phyloP scores from a whole-genome alignment of 2,797 vertebrate genomes.

The Acestrorhynchus altus region DNA sequence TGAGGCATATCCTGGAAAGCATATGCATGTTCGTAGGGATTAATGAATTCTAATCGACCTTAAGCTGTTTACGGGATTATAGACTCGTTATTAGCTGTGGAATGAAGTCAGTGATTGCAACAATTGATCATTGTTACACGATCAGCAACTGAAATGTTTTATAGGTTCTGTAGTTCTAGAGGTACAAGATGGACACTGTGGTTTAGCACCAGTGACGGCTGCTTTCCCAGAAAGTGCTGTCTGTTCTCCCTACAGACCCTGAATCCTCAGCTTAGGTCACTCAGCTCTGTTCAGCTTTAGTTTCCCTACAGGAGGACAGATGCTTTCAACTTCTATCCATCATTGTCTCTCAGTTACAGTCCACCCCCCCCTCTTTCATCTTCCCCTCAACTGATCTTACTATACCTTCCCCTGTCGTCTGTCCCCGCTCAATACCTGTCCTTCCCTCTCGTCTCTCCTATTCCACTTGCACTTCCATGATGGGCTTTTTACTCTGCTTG shows the following conservation, averaged over 20 bases:
- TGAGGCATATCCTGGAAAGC: neutral
- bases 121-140: neutral
- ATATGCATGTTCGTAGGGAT: neutral
- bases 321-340: slow-evolving; percentile 14
- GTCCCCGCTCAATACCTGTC: neutral
- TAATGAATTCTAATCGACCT: neutral
- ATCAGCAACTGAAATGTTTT: neutral
- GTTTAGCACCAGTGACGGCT: neutral
- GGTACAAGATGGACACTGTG: neutral
- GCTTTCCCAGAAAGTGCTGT: slow-evolving; percentile 6
- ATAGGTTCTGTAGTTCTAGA: neutral
- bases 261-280: slow-evolving; percentile 27
- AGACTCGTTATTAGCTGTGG: neutral
- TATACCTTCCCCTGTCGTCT: neutral
- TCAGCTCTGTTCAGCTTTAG: slow-evolving; percentile 32
- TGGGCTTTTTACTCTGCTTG: neutral
- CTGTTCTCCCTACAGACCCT: neutral
- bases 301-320: slow-evolving; percentile 15
- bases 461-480: slow-evolving; percentile 6
- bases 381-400: slow-evolving; percentile 11
- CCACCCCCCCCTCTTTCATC: neutral
- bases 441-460: neutral
- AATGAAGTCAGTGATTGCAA: neutral
- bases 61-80: neutral
- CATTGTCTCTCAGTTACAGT: slow-evolving; percentile 1